A percentile compares a stretch with the other conserved stretches of the same genome.
These are phyloP conservation scores for Microctenopoma steveboyesi DNA, from an alignment of 2,797 vertebrate genomes.

Conservation along the genomic window DNA sequence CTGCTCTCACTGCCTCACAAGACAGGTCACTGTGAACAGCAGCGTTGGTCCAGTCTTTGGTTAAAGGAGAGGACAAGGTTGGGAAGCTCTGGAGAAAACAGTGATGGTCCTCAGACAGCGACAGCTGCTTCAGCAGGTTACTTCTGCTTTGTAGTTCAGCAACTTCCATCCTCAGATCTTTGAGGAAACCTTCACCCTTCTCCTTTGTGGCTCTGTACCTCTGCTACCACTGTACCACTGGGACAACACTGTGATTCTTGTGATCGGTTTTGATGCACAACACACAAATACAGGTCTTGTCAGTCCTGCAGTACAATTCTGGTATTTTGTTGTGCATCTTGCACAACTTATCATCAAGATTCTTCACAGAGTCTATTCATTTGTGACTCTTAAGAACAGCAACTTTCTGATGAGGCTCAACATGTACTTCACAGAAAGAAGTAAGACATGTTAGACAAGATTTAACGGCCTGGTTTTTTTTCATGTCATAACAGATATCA, in stretches of 20 bases:
- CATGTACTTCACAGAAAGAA: slow-evolving; percentile 48
- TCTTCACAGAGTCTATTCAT: slow-evolving; percentile 32
- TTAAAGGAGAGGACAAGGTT: slow-evolving; percentile 4
- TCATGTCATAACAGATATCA: slow-evolving; percentile 40
- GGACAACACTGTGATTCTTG: slow-evolving; percentile 35
- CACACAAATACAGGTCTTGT: slow-evolving; percentile 35
- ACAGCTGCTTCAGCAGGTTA: slow-evolving; percentile 45
- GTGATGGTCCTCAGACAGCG: slow-evolving; percentile 43
- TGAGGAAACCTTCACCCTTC: slow-evolving; percentile 34
- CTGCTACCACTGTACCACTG: too few relatives aligned
- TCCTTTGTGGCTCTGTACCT: slow-evolving; percentile 13
- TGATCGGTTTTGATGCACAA: slow-evolving; percentile 21
- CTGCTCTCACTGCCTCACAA: not conserved
- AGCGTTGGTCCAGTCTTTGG: not conserved
- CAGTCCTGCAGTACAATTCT: slow-evolving; percentile 50
- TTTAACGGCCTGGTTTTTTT: slow-evolving; percentile 32
- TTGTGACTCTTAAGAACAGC: slow-evolving; percentile 23
- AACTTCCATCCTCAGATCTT: slow-evolving; percentile 44
- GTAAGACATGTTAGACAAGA: slow-evolving; percentile 36
- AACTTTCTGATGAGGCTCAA: slow-evolving; percentile 55
- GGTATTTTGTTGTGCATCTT: slow-evolving; percentile 33
- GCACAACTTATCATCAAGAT: slow-evolving; percentile 45
- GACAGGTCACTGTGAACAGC: not conserved
- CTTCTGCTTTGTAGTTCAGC: slow-evolving; percentile 33
- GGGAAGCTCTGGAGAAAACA: slow-evolving; percentile 47